Base-by-base conservation (phyloP, 2,797 vertebrate species). In the Acanthopagrus latus region DNA sequence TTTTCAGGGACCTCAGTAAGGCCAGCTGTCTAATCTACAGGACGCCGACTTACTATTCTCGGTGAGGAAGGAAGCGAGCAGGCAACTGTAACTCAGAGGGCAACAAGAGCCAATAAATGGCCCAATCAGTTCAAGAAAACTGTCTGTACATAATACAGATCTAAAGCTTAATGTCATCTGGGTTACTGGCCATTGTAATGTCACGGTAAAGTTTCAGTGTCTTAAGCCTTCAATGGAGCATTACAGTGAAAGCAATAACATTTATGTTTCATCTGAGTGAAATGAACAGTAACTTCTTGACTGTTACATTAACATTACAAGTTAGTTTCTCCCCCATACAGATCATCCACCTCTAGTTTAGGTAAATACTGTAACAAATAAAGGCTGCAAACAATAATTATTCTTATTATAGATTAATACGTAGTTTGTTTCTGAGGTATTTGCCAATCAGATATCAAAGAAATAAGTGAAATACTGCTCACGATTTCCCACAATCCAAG, bases 11-110 rank as follows among this genome's bases (percentile, higher is more conserved):
- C 67, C 73, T 76, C 58, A 54, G 63, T 71, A 79, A 76, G 86
- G 80, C 73, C 82, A 79, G 72, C 82, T 75, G 81, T 86, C 80
- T 74, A 3, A 84, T 80, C 62, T 74, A 80, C 66, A 67, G 76
- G 65, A 64, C 43, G 64, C 56, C 62, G 82, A 59, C 58, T 29
- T 52, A 76, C 87, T 88, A 89, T 88, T 90, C 78, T 86, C 65
- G 69, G 86, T 41, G 29, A 81, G 64, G 68, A 83, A 82, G 76
- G 84, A 93, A 89, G 81, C 4, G 4, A 11, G 58, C 67, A 64
- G 63, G 64, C 66, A 72, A 68, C 77, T 82, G 68, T 46, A 71
- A 74, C 25, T 55, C 12, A 58, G 17, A 69, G 12, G 56, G 33
- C 43, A 64, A 47, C 47, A 50, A 10, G 29, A 69, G 38, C 1